These are phyloP conservation scores for Phyllopteryx taeniolatus DNA, from an alignment of 2,113 vertebrate species.

Conservation along the genomic window DNA sequence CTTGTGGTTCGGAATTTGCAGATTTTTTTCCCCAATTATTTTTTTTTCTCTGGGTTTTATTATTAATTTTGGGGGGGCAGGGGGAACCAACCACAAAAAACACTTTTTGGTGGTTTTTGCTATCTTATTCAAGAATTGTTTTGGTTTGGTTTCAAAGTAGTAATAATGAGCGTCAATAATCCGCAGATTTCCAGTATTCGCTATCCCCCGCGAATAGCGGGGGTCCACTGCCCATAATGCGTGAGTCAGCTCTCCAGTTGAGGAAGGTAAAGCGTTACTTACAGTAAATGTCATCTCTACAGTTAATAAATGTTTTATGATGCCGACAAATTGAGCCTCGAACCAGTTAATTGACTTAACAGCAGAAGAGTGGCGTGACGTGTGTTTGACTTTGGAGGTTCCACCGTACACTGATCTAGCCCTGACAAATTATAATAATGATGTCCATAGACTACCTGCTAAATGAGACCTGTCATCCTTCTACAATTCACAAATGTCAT, in stretches of 20 bases:
- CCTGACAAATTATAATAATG: background rate
- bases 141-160: no score
- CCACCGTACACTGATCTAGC: background rate
- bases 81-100: no score
- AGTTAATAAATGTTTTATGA: background rate
- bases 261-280: background rate
- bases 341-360: background rate
- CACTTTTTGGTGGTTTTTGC: no score
- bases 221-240: background rate
- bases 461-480: background rate
- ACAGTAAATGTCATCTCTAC: background rate
- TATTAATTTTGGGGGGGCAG: no score
- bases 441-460: background rate
- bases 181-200: background rate
- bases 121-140: no score
- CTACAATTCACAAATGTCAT: no score
- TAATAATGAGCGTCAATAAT: no score
- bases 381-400: background rate
- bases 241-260: background rate
- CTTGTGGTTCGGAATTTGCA: no score
- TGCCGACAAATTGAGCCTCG: background rate
- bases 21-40: no score
- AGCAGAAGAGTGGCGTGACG: background rate
- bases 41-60: no score
- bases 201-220: background rate